These are phyloP conservation scores for Drosophila tristis DNA, from an alignment of 1,140 invertebrate genomes.

Conservation along the genomic window DNA sequence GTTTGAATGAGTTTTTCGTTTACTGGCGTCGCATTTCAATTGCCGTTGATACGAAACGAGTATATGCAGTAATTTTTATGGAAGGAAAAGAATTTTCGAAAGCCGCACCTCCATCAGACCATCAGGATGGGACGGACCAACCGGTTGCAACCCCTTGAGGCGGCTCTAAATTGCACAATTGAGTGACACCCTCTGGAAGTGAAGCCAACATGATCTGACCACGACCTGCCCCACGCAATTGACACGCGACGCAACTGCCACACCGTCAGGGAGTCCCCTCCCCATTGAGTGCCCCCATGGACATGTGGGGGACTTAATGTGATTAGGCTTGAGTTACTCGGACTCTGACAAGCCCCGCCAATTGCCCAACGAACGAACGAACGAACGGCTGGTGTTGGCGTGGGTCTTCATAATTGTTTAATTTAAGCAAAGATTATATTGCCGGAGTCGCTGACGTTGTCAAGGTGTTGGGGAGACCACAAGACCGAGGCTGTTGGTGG, in stretches of 20 bases:
- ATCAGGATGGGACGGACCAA: neutral
- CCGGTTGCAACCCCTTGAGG: constrained; percentile 25
- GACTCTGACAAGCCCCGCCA: constrained; percentile 6
- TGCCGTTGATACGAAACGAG: neutral
- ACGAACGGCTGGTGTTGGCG: neutral
- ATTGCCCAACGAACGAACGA: constrained; percentile 21
- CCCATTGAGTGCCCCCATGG: constrained; percentile 10
- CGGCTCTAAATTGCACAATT: constrained; percentile 49
- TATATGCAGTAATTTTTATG: constrained; percentile 15
- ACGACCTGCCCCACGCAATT: constrained; percentile 61
- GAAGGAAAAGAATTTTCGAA: constrained; percentile 19
- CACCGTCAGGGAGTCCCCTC: constrained; percentile 4
- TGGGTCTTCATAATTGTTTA: constrained; percentile 75
- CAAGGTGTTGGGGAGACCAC: constrained; percentile 28
- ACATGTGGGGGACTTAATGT: constrained; percentile 57
- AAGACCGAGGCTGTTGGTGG: constrained; percentile 4
- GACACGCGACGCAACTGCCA: constrained; percentile 53
- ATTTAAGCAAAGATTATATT: constrained; percentile 66
- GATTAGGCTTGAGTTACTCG: constrained; percentile 72
- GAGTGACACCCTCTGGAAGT: constrained; percentile 47
- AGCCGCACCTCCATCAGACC: constrained; percentile 18
- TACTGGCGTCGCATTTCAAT: constrained; percentile 47
- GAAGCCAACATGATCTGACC: constrained; percentile 24
- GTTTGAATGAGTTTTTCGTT: neutral
- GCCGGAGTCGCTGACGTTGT: constrained; percentile 1